Conservation (phyloP, 2,113 vertebrate genomes). For the Manacus vitellinus region DNA sequence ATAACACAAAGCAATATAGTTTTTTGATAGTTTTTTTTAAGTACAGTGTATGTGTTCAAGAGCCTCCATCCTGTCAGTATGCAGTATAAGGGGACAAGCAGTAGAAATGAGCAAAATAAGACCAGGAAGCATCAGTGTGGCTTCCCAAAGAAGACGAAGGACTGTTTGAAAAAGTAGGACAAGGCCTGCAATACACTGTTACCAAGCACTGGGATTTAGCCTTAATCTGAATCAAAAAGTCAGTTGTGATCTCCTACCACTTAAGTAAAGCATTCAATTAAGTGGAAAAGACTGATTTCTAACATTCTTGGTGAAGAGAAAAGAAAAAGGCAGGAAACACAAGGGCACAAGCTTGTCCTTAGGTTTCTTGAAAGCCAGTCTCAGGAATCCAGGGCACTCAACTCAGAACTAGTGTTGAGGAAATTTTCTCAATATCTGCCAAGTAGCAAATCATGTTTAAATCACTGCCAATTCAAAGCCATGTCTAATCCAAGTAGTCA, state of each 20-base stretch:
- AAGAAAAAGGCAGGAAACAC: background rate
- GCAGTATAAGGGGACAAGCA: background rate
- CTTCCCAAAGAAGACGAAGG: rapidly evolving
- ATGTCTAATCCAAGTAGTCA: background rate
- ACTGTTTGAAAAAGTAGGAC: background rate
- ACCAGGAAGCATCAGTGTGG: background rate
- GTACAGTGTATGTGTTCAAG: background rate
- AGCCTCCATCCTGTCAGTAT: background rate
- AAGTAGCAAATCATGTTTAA: background rate
- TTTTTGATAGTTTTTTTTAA: background rate
- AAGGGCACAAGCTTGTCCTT: background rate
- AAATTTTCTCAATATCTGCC: background rate
- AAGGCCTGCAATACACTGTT: background rate
- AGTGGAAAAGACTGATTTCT: background rate
- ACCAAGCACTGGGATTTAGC: background rate
- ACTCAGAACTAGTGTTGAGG: background rate
- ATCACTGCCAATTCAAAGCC: background rate
- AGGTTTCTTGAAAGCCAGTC: background rate
- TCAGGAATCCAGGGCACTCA: background rate
- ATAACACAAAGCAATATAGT: background rate
- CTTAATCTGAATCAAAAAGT: background rate
- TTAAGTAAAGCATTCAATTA: background rate
- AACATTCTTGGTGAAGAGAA: background rate
- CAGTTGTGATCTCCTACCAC: background rate
- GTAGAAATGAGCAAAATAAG: background rate